Percentiles rank a stretch among this genome's conserved stretches.
These are phyloP conservation scores for Aramus guarauna DNA, from an alignment of 2,113 vertebrate genomes.

Conservation along the genomic window DNA sequence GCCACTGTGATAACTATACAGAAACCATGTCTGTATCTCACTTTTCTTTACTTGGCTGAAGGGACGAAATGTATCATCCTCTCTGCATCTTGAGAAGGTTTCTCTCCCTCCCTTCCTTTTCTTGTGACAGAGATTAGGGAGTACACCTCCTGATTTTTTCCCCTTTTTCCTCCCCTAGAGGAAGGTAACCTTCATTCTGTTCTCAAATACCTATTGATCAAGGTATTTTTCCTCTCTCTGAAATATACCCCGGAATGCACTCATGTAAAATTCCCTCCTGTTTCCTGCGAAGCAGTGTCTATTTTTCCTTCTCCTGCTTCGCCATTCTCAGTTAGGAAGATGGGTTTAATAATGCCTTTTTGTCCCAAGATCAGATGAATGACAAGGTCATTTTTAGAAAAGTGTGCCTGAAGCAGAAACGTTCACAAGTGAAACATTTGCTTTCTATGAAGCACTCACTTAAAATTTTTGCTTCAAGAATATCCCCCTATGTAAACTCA, in stretches of 20 bases:
- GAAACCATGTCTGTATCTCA: not conserved
- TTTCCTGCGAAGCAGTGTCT: not conserved
- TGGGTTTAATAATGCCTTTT: not conserved
- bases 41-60: not conserved
- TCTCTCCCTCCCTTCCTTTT: not conserved
- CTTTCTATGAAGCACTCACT: not conserved
- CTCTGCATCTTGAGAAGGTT: not conserved
- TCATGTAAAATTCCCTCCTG: not conserved
- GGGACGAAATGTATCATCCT: not conserved
- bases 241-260: not conserved
- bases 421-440: not conserved
- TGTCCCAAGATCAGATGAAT: not conserved
- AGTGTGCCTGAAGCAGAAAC: not conserved
- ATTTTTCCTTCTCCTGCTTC: not conserved
- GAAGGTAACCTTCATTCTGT: not conserved
- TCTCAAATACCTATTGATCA: not conserved
- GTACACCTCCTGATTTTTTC: not conserved
- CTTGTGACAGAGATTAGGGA: not conserved
- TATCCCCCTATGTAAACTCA: not conserved
- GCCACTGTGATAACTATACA: not conserved
- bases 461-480: not conserved
- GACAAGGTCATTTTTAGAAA: not conserved
- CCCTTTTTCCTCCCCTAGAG: not conserved
- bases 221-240: not conserved
- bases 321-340: not conserved